phyloP scores from a whole-genome alignment of 1,140 invertebrate genomes.

The Zaprionus gabonicus region DNA sequence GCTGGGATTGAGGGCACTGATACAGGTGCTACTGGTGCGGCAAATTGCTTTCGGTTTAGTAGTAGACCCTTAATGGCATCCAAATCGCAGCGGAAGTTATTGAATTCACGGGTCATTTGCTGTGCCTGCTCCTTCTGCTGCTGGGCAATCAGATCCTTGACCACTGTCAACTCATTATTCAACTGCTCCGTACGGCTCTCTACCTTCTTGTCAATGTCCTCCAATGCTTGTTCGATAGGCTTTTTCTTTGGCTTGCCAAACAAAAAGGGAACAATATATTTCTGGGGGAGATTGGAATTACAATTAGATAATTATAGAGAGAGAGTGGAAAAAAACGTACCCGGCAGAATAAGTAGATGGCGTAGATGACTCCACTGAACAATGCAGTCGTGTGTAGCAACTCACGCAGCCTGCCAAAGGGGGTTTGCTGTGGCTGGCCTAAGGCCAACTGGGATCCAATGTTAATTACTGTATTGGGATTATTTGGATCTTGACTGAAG shows the following conservation, averaged over 20 bases:
- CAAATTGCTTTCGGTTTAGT: slow-evolving; percentile 91
- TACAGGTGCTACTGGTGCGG: slow-evolving; percentile 86
- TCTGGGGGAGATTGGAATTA: slow-evolving; percentile 84
- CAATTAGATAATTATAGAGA: not conserved
- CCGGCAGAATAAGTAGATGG: slow-evolving; percentile 90
- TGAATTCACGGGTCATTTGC: slow-evolving; percentile 87
- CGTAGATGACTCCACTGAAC: slow-evolving; percentile 89
- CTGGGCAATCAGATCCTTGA: slow-evolving; percentile 83
- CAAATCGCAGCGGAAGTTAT: slow-evolving; percentile 90
- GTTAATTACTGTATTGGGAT: slow-evolving; percentile 76
- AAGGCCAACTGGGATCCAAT: slow-evolving; percentile 78
- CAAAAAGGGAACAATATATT: slow-evolving; percentile 87
- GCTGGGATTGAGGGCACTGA: slow-evolving; percentile 89
- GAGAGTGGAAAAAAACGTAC: slow-evolving; percentile 78
- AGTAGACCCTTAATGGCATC: slow-evolving; percentile 91
- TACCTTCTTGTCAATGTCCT: slow-evolving; percentile 88
- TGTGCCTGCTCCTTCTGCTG: slow-evolving; percentile 86
- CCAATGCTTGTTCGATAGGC: slow-evolving; percentile 87
- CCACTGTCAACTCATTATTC: slow-evolving; percentile 86
- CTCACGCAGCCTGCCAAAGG: slow-evolving; percentile 87
- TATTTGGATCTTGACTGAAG: slow-evolving; percentile 80
- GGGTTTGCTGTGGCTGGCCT: slow-evolving; percentile 79
- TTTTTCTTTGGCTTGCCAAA: slow-evolving; percentile 88
- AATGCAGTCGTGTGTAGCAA: slow-evolving; percentile 88
- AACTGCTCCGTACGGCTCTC: slow-evolving; percentile 87